Base-by-base conservation (phyloP, 2,113 vertebrate genomes). In the Anser cygnoides region DNA sequence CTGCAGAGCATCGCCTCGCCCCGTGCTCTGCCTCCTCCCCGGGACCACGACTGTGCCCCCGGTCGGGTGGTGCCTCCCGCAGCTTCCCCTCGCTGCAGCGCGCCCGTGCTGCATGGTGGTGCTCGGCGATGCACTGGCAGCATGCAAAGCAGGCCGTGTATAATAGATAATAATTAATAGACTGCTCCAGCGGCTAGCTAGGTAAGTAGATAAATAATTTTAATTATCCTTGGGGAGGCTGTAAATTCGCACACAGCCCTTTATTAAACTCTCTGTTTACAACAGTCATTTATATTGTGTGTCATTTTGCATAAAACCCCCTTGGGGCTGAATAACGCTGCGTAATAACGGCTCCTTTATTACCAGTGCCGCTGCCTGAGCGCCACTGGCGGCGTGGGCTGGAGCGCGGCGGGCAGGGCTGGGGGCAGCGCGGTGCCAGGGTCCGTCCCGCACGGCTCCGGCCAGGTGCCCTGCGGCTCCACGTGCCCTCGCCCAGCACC, bases 141-240 rank as follows among this genome's bases (percentile, higher is more conserved):
- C 97, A 96, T 92, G 95, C 97, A 97, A 93, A 98, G 95, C 94
- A 95, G 95, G 15, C 22, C 67, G 49, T 62, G 57, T 87, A 78
- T 97, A 96, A 97, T 97, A 98, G 97, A 97, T 98, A 97, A 97
- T 98, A 97, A 98, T 98, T 97, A 98, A 97, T 97, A 98, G 97
- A 97, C 97, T 95, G 96, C 97, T 97, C 96, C 92, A 62, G 92
- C 83, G 70, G 96, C 97, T 87, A 96, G 98, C 97, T 97, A 97
- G 97, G 97, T 97, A 95, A 97, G 97, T 97, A 97, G 97, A 97
- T 98, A 97, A 97, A 98, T 98, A 98, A 98, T 98, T 98, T 97
- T 98, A 97, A 98, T 97, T 98, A 97, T 97, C 98, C 97, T 97
- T 97, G 95, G 96, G 98, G 95, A 98, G 97, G 92, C 96, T 94